Conservation (phyloP, 2,797 vertebrate genomes). For the Falco novaeseelandiae region DNA sequence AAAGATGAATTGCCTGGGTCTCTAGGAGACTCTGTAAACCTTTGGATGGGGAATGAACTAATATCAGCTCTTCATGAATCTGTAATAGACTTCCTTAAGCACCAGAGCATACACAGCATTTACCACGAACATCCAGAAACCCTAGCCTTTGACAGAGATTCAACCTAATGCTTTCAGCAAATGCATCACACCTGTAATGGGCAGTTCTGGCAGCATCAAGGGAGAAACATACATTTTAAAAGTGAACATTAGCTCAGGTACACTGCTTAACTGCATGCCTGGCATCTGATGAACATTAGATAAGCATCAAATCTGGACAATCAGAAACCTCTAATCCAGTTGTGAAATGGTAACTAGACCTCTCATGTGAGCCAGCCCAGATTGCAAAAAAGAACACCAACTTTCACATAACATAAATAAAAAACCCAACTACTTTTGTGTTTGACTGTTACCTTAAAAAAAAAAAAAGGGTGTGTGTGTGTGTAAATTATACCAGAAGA, state of each 20-base stretch:
- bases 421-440: fast-evolving
- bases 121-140: not conserved
- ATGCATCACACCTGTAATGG: not conserved
- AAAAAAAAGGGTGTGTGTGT: fast-evolving
- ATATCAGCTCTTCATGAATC: not conserved
- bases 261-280: not conserved
- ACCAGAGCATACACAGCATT: not conserved
- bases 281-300: not conserved
- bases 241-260: not conserved
- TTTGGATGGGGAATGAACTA: not conserved
- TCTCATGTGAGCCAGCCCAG: not conserved
- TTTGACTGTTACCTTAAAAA: not conserved
- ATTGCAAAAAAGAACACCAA: not conserved
- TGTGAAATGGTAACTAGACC: not conserved
- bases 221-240: not conserved
- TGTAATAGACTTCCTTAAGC: not conserved
- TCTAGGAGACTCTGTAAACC: not conserved
- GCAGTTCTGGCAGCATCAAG: not conserved
- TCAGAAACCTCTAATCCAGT: not conserved
- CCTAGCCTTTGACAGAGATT: not conserved
- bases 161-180: not conserved
- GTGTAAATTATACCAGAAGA: not conserved
- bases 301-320: not conserved
- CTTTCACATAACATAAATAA: not conserved
- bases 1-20: not conserved